phyloP scores from a whole-genome alignment of 2,113 vertebrate genomes.

The Pungitius pungitius region DNA sequence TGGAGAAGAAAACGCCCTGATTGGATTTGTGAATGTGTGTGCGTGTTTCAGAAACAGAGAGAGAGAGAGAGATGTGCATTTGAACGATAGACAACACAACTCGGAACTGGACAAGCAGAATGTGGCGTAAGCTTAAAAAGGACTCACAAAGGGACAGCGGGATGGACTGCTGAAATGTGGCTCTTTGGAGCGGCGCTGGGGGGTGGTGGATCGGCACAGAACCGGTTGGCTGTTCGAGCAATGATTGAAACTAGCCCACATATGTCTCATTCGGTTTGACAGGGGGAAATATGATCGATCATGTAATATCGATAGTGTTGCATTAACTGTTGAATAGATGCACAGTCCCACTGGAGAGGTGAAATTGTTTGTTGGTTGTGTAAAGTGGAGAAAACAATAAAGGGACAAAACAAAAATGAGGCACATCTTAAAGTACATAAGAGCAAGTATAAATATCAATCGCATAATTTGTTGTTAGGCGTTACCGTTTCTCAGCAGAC shows the following conservation, averaged over 20 bases:
- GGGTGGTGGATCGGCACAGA: neutral
- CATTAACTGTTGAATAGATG: too few relatives aligned
- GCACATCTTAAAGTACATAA: too few relatives aligned
- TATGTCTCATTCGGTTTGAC: neutral
- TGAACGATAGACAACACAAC: slow-evolving; percentile 34
- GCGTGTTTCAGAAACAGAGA: neutral
- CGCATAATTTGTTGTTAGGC: too few relatives aligned
- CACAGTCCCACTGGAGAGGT: too few relatives aligned
- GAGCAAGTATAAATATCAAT: too few relatives aligned
- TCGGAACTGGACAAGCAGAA: slow-evolving; percentile 22
- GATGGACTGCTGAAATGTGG: slow-evolving; percentile 22
- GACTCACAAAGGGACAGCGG: slow-evolving; percentile 17
- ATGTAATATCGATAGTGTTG: too few relatives aligned
- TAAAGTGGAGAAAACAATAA: too few relatives aligned
- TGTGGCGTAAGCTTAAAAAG: slow-evolving; percentile 40
- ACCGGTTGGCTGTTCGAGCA: neutral
- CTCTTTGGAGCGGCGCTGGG: neutral
- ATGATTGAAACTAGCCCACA: neutral
- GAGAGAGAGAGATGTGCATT: slow-evolving; percentile 14
- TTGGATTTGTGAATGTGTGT: slow-evolving; percentile 49
- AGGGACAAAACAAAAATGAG: too few relatives aligned
- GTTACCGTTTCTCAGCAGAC: too few relatives aligned
- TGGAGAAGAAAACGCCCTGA: slow-evolving; percentile 39
- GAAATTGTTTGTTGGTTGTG: too few relatives aligned
- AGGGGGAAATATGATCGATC: too few relatives aligned